phyloP scores from a whole-genome alignment of 2,888 invertebrate species.

The Sphaeridia pumilis region DNA sequence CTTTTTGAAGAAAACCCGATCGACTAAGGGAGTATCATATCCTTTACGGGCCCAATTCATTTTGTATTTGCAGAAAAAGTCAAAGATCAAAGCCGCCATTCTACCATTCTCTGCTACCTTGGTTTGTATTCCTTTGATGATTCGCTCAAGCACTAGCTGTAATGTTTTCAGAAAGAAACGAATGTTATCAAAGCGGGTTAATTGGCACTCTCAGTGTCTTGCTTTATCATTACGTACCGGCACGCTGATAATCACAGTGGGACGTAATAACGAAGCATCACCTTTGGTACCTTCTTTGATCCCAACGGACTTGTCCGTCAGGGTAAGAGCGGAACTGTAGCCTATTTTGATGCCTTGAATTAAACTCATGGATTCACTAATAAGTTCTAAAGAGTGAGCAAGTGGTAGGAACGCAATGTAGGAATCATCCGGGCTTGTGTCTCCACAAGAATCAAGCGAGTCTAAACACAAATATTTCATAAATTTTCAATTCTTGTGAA shows the following conservation, averaged over 20 bases:
- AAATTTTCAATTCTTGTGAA: too few relatives aligned
- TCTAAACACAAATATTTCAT: conserved; percentile 1
- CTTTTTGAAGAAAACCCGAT: conserved; percentile 46
- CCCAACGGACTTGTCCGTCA: conserved; percentile 85
- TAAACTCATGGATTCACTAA: conserved; percentile 40
- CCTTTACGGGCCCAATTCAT: conserved; percentile 68
- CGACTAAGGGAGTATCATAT: conserved; percentile 59
- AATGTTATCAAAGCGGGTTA: neutral
- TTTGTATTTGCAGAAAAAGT: conserved; percentile 91
- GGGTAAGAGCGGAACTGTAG: conserved; percentile 89
- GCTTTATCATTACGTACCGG: conserved; percentile 54
- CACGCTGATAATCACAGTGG: conserved; percentile 91
- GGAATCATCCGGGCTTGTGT: conserved; percentile 47
- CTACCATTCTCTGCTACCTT: conserved; percentile 73
- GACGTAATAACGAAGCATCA: conserved; percentile 79
- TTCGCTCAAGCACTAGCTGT: conserved; percentile 88
- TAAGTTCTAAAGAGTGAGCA: conserved; percentile 91
- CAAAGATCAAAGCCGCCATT: conserved; percentile 72
- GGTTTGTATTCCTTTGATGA: conserved; percentile 92
- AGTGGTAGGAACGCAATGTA: conserved; percentile 93
- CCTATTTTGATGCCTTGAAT: conserved; percentile 45
- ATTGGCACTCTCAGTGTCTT: neutral
- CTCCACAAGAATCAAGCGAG: conserved; percentile 17
- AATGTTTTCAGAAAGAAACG: neutral
- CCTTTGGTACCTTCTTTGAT: conserved; percentile 90